Evolutionary conservation across 2,888 invertebrate genomes (phyloP).

Genomic region (Nematopogon swammerdamellus): DNA sequence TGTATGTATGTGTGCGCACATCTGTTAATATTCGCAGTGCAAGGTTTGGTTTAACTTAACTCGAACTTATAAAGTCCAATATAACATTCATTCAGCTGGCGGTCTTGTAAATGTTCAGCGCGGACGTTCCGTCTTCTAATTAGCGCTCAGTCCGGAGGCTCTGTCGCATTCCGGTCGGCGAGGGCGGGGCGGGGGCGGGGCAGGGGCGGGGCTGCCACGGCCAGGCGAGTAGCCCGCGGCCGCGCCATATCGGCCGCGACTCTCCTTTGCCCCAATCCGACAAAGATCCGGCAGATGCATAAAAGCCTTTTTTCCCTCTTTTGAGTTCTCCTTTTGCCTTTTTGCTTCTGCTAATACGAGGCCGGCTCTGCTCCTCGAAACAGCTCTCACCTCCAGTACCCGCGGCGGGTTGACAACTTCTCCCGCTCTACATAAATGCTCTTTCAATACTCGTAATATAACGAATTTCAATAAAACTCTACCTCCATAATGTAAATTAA

Average conservation of each 20-base stretch:
- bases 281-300: not conserved
- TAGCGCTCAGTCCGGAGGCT: not conserved
- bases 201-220: not conserved
- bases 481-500: no score
- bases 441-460: no score
- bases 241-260: not conserved
- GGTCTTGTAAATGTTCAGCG: not conserved
- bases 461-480: no score
- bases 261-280: not conserved
- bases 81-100: no score
- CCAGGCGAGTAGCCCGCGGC: not conserved
- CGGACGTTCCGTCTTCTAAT: not conserved
- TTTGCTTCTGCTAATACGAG: not conserved
- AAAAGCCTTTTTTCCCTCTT: not conserved
- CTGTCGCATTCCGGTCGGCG: not conserved
- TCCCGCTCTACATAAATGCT: no score
- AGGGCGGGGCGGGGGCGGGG: not conserved
- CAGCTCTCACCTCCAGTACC: no score
- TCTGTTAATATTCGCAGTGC: no score
- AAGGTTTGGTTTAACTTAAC: no score
- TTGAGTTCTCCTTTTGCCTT: not conserved
- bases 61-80: no score
- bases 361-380: not conserved
- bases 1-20: no score
- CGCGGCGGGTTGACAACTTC: no score